Conservation (phyloP, 2,797 vertebrate genomes). For the Carduelis carduelis region DNA sequence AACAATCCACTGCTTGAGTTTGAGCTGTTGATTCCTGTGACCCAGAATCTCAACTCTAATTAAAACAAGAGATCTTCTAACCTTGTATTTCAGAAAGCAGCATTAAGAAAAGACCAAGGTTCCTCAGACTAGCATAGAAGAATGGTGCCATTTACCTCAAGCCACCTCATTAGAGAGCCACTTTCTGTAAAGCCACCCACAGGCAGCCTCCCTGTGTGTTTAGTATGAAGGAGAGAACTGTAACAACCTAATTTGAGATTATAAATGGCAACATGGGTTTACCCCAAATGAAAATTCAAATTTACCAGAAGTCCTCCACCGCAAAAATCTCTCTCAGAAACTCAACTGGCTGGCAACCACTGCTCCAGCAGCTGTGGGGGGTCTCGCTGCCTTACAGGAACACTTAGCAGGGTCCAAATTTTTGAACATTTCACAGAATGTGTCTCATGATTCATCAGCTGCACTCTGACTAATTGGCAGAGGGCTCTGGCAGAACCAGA, state of each 20-base stretch:
- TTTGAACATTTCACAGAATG: slow-evolving; percentile 52
- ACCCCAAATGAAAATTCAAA: background rate
- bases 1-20: background rate
- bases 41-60: background rate
- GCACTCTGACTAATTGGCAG: slow-evolving; percentile 59
- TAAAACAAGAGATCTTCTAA: background rate
- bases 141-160: background rate
- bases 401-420: slow-evolving; percentile 45
- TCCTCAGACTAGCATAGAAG: background rate
- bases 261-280: background rate
- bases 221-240: background rate
- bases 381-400: slow-evolving; percentile 25
- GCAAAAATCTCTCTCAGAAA: background rate
- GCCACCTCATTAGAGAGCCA: background rate
- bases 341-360: background rate
- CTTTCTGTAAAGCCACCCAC: background rate
- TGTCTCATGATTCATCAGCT: slow-evolving; percentile 64
- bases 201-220: background rate
- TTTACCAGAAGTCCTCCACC: background rate
- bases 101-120: background rate
- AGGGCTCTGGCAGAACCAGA: slow-evolving; percentile 53
- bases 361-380: slow-evolving; percentile 24
- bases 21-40: background rate
- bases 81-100: background rate
- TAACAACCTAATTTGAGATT: background rate